phyloP scores from a whole-genome alignment of 2,888 invertebrate genomes.

The Notodonta ziczac region DNA sequence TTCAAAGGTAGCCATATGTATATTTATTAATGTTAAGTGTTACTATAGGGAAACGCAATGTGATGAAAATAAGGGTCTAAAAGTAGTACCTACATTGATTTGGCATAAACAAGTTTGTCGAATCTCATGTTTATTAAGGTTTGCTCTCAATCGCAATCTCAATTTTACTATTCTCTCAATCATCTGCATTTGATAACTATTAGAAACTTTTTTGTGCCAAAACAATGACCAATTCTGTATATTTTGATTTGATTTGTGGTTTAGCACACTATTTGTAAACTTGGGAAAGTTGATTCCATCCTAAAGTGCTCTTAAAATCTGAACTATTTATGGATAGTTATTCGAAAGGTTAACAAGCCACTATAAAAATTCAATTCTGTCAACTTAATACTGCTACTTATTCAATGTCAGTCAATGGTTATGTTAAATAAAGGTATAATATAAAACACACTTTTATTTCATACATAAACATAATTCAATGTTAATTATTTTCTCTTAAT shows the following conservation, averaged over 20 bases:
- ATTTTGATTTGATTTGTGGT: slow-evolving; percentile 59
- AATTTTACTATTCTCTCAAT: slow-evolving; percentile 17
- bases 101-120: slow-evolving; percentile 61
- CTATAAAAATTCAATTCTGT: slow-evolving; percentile 45
- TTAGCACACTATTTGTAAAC: slow-evolving; percentile 67
- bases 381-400: slow-evolving; percentile 57
- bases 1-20: slow-evolving; percentile 48
- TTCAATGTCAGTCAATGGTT: slow-evolving; percentile 71
- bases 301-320: slow-evolving; percentile 82
- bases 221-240: slow-evolving; percentile 49
- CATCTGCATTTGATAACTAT: slow-evolving; percentile 33
- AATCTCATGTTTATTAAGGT: slow-evolving; percentile 40
- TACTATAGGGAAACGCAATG: slow-evolving; percentile 77
- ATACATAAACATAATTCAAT: too few species aligned
- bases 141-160: slow-evolving; percentile 11
- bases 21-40: slow-evolving; percentile 59
- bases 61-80: slow-evolving; percentile 80
- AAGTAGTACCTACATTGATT: slow-evolving; percentile 66
- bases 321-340: slow-evolving; percentile 71
- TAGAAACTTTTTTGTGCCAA: slow-evolving; percentile 52
- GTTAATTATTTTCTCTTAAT: not conserved
- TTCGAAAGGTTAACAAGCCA: slow-evolving; percentile 57
- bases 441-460: slow-evolving; percentile 10
- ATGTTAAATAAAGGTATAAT: slow-evolving; percentile 65
- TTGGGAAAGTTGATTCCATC: slow-evolving; percentile 80